Evolutionary conservation across 2,113 vertebrate genomes (phyloP).

Genomic region (Ceyx melanurus): DNA sequence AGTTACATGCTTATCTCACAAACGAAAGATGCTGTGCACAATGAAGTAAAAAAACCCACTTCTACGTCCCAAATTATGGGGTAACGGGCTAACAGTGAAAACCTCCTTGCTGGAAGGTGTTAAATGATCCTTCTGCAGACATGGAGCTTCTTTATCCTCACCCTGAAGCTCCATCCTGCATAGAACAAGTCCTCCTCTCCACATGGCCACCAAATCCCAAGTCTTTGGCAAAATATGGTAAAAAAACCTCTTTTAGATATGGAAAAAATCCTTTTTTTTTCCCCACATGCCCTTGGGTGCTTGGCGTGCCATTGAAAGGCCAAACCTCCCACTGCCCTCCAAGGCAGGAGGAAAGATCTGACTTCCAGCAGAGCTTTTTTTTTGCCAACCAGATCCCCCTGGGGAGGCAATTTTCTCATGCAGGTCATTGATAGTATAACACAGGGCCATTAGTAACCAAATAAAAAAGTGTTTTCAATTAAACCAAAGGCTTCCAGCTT

Average conservation of each 20-base stretch:
- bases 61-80: not conserved
- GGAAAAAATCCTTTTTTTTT: not conserved
- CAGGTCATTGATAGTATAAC: conserved; percentile 1
- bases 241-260: not conserved
- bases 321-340: not conserved
- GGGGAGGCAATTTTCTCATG: not conserved
- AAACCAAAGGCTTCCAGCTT: not conserved
- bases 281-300: not conserved
- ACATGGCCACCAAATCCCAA: not conserved
- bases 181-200: not conserved
- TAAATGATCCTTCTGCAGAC: not conserved
- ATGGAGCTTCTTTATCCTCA: not conserved
- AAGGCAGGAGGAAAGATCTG: not conserved
- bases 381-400: not conserved
- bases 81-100: not conserved
- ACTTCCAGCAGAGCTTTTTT: not conserved
- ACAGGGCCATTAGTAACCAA: not conserved
- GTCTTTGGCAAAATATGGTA: not conserved
- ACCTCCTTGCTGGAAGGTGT: not conserved
- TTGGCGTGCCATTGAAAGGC: not conserved
- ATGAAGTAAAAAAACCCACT: not conserved
- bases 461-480: conserved; percentile 14
- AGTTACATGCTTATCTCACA: conserved; percentile 4
- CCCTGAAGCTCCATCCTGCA: no score
- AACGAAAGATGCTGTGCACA: conserved; percentile 11